A percentile compares a stretch with the other conserved stretches of the same genome.
Evolutionary conservation across 1,140 invertebrate genomes (phyloP).

Genomic region (Drosophila malerkotliana): DNA sequence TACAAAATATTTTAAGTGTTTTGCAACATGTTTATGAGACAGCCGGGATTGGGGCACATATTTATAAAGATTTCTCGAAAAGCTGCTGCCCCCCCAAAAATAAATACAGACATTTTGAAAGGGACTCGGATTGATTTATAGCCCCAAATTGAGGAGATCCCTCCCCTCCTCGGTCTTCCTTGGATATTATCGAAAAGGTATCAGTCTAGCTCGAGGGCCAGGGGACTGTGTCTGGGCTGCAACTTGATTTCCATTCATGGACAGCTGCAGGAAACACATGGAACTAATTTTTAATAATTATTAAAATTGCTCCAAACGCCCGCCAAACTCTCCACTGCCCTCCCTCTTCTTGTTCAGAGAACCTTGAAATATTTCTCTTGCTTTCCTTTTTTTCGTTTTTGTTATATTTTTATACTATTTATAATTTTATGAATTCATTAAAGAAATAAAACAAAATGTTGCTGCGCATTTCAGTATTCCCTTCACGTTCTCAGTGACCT

Average conservation of each 20-base stretch:
- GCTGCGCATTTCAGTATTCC: conserved; percentile 60
- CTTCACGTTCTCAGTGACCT: conserved; percentile 59
- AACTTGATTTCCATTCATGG: conserved; percentile 64
- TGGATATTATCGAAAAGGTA: conserved; percentile 45
- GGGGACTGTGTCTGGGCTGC: conserved; percentile 25
- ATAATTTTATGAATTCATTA: conserved; percentile 75
- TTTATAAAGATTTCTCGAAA: conserved; percentile 41
- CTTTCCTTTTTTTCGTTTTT: conserved; percentile 34
- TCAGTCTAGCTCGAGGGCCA: conserved; percentile 14
- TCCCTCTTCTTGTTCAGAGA: conserved; percentile 22
- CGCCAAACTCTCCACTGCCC: conserved; percentile 12
- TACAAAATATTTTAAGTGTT: conserved; percentile 64
- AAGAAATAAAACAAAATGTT: conserved; percentile 49
- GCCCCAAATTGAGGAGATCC: conserved; percentile 71
- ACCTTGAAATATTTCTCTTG: conserved; percentile 67
- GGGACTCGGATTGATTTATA: conserved; percentile 75
- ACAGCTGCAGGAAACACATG: conserved; percentile 74
- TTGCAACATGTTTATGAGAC: conserved; percentile 74
- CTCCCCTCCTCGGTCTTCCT: conserved; percentile 10
- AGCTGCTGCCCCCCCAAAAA: conserved; percentile 24
- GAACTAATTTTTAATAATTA: conserved; percentile 81
- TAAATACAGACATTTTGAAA: conserved; percentile 40
- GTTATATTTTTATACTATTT: conserved; percentile 12
- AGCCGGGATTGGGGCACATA: conserved; percentile 42
- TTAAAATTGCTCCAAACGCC: conserved; percentile 67